Evolutionary conservation across 2,113 vertebrate species (phyloP).

Genomic region (Melanotaenia duboulayi): DNA sequence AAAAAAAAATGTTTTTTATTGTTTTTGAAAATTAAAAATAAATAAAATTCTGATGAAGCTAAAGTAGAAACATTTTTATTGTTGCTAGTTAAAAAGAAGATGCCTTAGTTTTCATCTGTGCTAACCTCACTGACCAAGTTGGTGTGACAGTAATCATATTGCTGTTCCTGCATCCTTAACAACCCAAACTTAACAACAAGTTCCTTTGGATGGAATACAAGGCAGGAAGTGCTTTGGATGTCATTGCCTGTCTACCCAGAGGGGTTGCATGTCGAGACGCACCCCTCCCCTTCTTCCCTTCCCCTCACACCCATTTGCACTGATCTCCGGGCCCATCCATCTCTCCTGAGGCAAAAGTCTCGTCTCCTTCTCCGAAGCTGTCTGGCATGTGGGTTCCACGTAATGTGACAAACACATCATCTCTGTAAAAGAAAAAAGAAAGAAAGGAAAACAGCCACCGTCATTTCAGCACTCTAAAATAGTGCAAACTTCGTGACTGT

Average conservation of each 20-base stretch:
- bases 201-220: conserved; percentile 33
- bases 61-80: background rate
- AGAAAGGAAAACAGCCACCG: conserved; percentile 2
- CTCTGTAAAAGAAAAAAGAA: conserved; percentile 2
- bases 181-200: conserved; percentile 37
- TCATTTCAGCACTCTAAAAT: conserved; percentile 27
- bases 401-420: conserved; percentile 45
- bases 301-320: conserved; percentile 59
- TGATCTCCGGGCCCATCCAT: conserved; percentile 59
- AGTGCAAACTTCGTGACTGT: background rate
- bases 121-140: conserved; percentile 31
- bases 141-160: conserved; percentile 12
- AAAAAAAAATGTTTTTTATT: conserved; percentile 49
- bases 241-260: conserved; percentile 74
- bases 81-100: conserved; percentile 5
- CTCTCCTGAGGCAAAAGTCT: conserved; percentile 52
- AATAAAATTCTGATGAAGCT: conserved; percentile 1
- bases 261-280: conserved; percentile 77
- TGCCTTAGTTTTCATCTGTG: conserved; percentile 38
- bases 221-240: conserved; percentile 78
- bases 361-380: conserved; percentile 37
- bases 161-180: conserved; percentile 13
- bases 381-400: conserved; percentile 47
- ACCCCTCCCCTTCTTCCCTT: conserved; percentile 38
- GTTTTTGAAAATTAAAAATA: conserved; percentile 20